Evolutionary conservation across 2,888 invertebrate species (phyloP).

Genomic region (Sphaeridia pumilis): DNA sequence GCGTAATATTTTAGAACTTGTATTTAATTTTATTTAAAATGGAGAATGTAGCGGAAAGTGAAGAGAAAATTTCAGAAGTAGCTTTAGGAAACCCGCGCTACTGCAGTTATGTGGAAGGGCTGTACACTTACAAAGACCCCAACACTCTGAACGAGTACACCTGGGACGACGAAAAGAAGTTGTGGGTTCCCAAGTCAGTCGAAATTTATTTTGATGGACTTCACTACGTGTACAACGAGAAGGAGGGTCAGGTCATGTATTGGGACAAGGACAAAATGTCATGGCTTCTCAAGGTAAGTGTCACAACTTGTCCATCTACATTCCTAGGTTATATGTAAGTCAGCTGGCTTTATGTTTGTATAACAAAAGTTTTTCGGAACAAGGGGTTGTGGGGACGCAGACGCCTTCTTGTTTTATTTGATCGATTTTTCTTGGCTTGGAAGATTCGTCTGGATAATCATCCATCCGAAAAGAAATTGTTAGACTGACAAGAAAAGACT

Average conservation of each 20-base stretch:
- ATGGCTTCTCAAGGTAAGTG: conserved; percentile 80
- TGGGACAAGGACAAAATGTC: conserved; percentile 84
- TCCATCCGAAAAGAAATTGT: no score
- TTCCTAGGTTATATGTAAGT: background rate
- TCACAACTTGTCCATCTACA: background rate
- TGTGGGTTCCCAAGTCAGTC: conserved; percentile 43
- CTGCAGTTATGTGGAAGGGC: conserved; percentile 30
- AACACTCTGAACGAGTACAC: conserved; percentile 53
- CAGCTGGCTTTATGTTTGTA: no score
- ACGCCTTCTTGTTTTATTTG: conserved; percentile 4
- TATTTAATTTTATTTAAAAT: no score
- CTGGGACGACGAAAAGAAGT: conserved; percentile 52
- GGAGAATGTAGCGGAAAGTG: conserved; percentile 14
- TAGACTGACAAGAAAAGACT: no score
- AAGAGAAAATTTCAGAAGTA: conserved; percentile 10
- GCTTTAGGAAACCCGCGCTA: conserved; percentile 27
- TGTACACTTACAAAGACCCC: conserved; percentile 47
- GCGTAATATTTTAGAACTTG: no score
- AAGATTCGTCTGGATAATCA: no score
- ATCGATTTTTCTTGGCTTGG: no score
- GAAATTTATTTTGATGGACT: conserved; percentile 59
- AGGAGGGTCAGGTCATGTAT: conserved; percentile 78
- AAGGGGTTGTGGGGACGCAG: conserved; percentile 6
- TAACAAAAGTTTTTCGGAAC: no score
- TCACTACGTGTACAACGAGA: conserved; percentile 56